Evolutionary conservation across 2,797 vertebrate species (phyloP).

Genomic region (Decapterus maruadsi): DNA sequence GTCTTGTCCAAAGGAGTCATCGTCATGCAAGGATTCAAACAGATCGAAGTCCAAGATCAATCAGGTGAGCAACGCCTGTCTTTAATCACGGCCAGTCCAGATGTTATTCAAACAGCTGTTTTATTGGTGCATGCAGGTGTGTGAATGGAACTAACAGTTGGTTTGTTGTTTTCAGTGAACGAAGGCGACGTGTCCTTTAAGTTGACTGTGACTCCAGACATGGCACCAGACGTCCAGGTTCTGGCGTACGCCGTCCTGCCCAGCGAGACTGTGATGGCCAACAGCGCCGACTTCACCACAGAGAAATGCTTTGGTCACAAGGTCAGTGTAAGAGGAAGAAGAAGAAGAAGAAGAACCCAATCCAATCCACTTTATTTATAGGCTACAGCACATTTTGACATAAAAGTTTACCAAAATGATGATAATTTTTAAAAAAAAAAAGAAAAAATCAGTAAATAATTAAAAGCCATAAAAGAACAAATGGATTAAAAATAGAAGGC

Average conservation of each 20-base stretch:
- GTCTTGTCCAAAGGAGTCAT: conserved; percentile 69
- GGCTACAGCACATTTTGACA: too few species aligned
- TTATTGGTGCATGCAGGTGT: not conserved
- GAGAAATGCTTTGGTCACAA: conserved; percentile 81
- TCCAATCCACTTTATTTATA: too few species aligned
- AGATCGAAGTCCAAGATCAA: conserved; percentile 23
- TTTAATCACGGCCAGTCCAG: not conserved
- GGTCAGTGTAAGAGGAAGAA: conserved; percentile 53
- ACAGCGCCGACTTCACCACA: conserved; percentile 59
- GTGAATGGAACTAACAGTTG: not conserved
- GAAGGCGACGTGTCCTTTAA: conserved; percentile 68
- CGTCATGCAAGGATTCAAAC: conserved; percentile 34
- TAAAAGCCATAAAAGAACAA: too few species aligned
- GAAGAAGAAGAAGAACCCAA: too few species aligned
- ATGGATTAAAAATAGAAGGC: too few species aligned
- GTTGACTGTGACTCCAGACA: conserved; percentile 61
- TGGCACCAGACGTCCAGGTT: conserved; percentile 76
- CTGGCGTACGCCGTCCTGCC: conserved; percentile 74
- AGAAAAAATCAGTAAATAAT: too few species aligned
- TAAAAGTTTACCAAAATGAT: too few species aligned
- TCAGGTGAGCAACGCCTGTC: conserved; percentile 42
- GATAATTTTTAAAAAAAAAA: too few species aligned
- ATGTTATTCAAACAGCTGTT: not conserved
- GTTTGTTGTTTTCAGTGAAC: conserved; percentile 56
- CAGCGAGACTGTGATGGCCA: conserved; percentile 73